Base-by-base conservation (phyloP, 2,888 invertebrate genomes). In the Nowickia ferox region DNA sequence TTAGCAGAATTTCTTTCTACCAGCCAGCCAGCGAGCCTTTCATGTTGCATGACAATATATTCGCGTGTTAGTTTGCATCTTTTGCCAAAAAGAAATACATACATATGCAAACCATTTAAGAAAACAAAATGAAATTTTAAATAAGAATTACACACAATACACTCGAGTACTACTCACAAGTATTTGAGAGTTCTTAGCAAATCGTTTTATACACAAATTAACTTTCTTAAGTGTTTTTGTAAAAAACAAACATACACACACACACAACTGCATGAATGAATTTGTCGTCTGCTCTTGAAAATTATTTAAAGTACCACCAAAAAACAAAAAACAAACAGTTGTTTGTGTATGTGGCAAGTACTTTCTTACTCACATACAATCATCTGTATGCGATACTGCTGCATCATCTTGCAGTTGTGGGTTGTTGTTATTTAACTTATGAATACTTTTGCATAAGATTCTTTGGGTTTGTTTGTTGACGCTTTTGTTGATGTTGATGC, bases 171-270 rank as follows among this genome's bases (percentile, higher is more conserved):
- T 30, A 5, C 30, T 30, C 30, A 74, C 61, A 77, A 82, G 81
- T 74, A 75, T 74, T 75, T 82, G 44, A 69, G 74, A 82, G 78
- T 63, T 82, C 69, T 74, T 80, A 77, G 72, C 86, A 80, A 81
- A 77, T 84, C 80, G 86, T 78, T 78, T 84, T 71, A 87, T 83
- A 82, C 85, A 84, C 87, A 87, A 88, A 88, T 88, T 88, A 87
- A 87, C 88, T 88, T 87, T 84, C 87, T 87, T 87, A 85, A 87
- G 88, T 85, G 87, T 85, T 85, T 85, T 87, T 85, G 76, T 86
- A 66, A 46, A 59, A 61, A 22, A 19, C 53, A n/a, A n/a, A n/a
- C n/a, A n/a, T n/a, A n/a, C n/a, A n/a, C n/a, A n/a, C 68, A 84
- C 68, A 68, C 44, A 19, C 53, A 51, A 38, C 30, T 30, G 46